Percentiles rank a stretch among this genome's conserved stretches.
These are phyloP conservation scores for Linnaemya vulpina DNA, from an alignment of 2,888 invertebrate species.

Conservation along the genomic window DNA sequence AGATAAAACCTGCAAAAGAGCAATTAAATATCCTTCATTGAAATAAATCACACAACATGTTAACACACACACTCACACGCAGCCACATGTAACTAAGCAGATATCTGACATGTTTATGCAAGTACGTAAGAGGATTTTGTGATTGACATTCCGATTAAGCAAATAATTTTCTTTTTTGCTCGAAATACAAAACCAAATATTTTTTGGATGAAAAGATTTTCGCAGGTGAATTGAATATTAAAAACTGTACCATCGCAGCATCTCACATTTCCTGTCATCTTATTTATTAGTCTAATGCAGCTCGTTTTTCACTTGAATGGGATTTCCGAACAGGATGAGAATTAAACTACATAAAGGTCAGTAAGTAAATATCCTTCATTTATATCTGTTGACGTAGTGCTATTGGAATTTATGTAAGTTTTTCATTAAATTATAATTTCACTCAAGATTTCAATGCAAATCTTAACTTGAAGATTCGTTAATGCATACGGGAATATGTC, in stretches of 20 bases:
- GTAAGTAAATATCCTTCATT: too few species aligned
- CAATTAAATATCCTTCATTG: neutral
- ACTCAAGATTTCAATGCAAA: too few species aligned
- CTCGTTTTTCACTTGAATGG: neutral
- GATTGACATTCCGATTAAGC: neutral
- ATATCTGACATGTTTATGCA: neutral
- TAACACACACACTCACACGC: too few species aligned
- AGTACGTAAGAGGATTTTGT: neutral
- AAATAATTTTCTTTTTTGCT: neutral
- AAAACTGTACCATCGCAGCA: neutral
- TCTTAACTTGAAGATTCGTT: too few species aligned
- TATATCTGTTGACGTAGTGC: too few species aligned
- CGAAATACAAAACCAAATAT: neutral
- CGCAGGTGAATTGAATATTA: neutral
- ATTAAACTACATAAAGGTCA: too few species aligned
- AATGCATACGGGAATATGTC: too few species aligned
- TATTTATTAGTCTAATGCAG: neutral
- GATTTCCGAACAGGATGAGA: neutral
- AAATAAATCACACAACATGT: slow-evolving; percentile 1
- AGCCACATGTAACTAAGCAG: neutral
- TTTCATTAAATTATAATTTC: too few species aligned
- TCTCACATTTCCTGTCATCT: neutral
- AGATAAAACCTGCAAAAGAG: neutral
- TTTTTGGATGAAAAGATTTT: too few species aligned
- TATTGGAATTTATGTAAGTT: too few species aligned